Percentiles rank a stretch among this genome's conserved stretches.
phyloP scores from a whole-genome alignment of 2,113 vertebrate species.

The Cinclus cinclus region DNA sequence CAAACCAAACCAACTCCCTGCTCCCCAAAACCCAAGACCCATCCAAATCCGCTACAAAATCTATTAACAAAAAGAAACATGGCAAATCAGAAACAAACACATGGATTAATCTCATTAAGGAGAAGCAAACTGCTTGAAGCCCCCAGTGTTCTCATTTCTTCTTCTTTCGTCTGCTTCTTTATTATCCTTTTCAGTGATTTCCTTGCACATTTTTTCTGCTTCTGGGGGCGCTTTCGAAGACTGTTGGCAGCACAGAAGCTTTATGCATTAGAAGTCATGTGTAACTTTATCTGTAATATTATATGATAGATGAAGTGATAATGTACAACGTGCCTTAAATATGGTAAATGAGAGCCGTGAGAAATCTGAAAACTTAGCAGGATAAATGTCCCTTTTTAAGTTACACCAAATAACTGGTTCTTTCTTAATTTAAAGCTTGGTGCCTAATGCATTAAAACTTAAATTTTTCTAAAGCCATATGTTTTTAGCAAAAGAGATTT shows the following conservation, averaged over 20 bases:
- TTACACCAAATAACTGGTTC: not conserved
- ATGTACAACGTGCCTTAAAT: conserved; percentile 29
- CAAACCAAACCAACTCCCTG: fast-evolving
- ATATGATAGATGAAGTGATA: conserved; percentile 43
- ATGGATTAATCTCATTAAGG: conserved; percentile 23
- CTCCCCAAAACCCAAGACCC: fast-evolving
- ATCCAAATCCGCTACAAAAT: fast-evolving
- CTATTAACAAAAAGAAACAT: not conserved
- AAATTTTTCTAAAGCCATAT: not conserved
- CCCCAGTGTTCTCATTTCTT: not conserved
- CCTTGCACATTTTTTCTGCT: not conserved
- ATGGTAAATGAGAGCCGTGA: conserved; percentile 29
- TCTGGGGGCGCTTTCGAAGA: not conserved
- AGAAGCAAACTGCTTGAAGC: not conserved
- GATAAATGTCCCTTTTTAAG: conserved; percentile 16
- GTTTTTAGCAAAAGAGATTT: conserved; percentile 4
- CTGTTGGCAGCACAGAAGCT: not conserved
- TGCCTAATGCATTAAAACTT: not conserved
- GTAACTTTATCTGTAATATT: conserved; percentile 17
- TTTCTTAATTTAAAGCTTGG: conserved; percentile 37
- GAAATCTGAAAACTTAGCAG: conserved; percentile 49
- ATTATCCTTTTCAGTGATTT: not conserved
- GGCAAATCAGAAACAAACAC: not conserved
- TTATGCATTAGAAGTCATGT: not conserved
- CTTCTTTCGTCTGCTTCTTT: not conserved